Evolutionary conservation across 2,797 vertebrate genomes (phyloP), one percentile per base, ranked within the genome.

Genomic region (Decapterus maruadsi): DNA sequence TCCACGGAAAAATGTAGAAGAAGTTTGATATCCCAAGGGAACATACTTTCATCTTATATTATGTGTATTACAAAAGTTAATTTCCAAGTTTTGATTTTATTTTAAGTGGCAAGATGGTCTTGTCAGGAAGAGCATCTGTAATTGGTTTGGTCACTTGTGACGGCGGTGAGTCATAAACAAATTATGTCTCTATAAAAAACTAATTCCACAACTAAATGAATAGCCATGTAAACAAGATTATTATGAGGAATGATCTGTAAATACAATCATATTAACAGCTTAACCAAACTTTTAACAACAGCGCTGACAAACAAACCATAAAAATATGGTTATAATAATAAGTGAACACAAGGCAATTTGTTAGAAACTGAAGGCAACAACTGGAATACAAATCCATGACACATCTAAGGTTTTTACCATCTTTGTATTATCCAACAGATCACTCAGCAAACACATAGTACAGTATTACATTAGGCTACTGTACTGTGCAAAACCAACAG

Each of bases 101-200:
- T 76, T 75, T 46, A 73, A 73, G 72, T 80, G 81, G 55, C 22
- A 51, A 5, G 8, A 9, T 34, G 40, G 69, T 78, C 11, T 38
- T 48, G 80, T 75, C 46, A 71, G 53, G 29, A 34, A 46, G 34
- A 74, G 54, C 17, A 42, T 75, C 7, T 51, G 43, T 67, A 78
- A 80, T 77, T 78, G 56, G 53, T 60, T 82, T 22, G 26, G 57
- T 75, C 59, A 75, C 26, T 74, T 58, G 74, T 81, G 42, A 81
- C 56, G 20, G 6, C 34, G 4, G 11, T 42, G 36, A 65, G 34
- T 54, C 10, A 11, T 58, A 54, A 77, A 72, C 53, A 36, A 75
- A 68, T 73, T 68, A 57, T 59, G 11, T 62, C 40, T 72, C 12
- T 45, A 3, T 34, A 50, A 29, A 61, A 76, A 62, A n/a, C 7